A percentile compares a stretch with the other conserved stretches of the same genome.
Conservation (phyloP, 1,140 invertebrate genomes). For the Gyrodactylus salaris region DNA sequence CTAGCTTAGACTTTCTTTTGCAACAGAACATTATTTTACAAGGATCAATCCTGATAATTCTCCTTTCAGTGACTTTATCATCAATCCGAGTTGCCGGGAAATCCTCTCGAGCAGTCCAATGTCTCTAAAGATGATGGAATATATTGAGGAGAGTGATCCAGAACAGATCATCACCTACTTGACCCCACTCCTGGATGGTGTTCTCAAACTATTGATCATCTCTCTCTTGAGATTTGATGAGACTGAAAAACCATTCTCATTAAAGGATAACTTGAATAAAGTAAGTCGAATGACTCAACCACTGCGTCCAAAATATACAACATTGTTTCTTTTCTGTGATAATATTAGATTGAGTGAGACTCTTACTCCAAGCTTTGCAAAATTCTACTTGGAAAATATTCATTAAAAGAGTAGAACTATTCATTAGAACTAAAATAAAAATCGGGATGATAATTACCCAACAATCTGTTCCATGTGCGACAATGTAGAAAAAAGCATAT, state of each 20-base stretch:
- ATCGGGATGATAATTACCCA: too few relatives aligned
- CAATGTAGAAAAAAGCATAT: too few relatives aligned
- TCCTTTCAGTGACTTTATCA: not conserved
- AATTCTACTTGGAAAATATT: too few relatives aligned
- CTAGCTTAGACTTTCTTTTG: too few relatives aligned
- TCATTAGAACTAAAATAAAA: too few relatives aligned
- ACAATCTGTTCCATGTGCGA: too few relatives aligned
- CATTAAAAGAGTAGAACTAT: too few relatives aligned
- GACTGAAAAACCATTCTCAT: not conserved
- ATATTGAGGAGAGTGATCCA: not conserved
- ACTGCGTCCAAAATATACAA: too few relatives aligned
- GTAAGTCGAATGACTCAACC: too few relatives aligned
- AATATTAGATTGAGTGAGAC: too few relatives aligned
- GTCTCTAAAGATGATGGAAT: not conserved
- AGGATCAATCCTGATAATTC: not conserved
- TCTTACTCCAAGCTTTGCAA: too few relatives aligned
- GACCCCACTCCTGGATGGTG: not conserved
- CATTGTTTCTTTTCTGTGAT: too few relatives aligned
- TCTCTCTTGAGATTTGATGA: not conserved
- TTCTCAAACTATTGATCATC: not conserved
- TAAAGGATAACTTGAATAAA: not conserved
- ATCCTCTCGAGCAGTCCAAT: not conserved
- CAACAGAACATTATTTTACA: not conserved
- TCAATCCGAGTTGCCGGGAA: not conserved
- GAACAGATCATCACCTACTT: not conserved